A percentile compares a stretch with the other conserved stretches of the same genome.
Conservation (phyloP, 2,797 vertebrate species). For the Notoglanidium macrostoma region DNA sequence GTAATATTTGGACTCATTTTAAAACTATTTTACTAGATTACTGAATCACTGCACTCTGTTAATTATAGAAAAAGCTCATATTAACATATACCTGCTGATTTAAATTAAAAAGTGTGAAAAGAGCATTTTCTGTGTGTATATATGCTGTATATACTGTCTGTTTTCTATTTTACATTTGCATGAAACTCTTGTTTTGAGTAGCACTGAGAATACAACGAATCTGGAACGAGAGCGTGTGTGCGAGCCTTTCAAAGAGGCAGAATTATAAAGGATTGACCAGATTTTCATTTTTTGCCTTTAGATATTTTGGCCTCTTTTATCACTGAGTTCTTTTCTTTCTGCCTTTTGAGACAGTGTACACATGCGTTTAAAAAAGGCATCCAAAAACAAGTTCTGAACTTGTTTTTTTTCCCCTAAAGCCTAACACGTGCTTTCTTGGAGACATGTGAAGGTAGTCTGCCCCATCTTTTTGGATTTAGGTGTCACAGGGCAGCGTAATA, state of each 20-base stretch:
- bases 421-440: too few relatives aligned
- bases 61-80: not conserved
- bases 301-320: not conserved
- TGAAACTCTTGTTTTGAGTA: not conserved
- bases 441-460: too few relatives aligned
- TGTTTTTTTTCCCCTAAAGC: too few relatives aligned
- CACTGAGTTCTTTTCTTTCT: too few relatives aligned
- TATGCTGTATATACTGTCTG: not conserved
- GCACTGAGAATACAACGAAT: not conserved
- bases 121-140: not conserved
- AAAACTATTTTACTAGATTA: not conserved
- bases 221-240: too few relatives aligned
- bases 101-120: not conserved
- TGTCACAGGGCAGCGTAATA: too few relatives aligned
- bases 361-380: not conserved
- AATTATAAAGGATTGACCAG: not conserved
- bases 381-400: too few relatives aligned
- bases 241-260: not conserved
- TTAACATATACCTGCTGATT: not conserved
- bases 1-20: not conserved
- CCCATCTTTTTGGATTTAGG: too few relatives aligned
- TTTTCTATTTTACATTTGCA: not conserved
- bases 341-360: not conserved
- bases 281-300: too few relatives aligned
- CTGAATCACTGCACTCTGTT: not conserved